These are phyloP conservation scores for Vulpes ferrilata DNA, from an alignment of 2,113 vertebrate genomes.

Conservation along the genomic window DNA sequence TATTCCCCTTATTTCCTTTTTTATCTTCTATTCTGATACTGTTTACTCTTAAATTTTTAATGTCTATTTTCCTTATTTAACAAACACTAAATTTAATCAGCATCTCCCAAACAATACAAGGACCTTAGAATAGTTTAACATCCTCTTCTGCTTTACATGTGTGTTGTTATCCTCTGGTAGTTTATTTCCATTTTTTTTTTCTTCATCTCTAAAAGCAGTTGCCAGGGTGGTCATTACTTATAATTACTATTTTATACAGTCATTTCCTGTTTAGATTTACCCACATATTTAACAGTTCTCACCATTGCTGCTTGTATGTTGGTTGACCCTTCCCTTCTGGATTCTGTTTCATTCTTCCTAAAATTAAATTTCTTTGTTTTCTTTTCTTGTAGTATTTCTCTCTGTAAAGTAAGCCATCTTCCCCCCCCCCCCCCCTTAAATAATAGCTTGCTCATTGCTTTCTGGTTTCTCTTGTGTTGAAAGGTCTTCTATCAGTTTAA, in stretches of 20 bases:
- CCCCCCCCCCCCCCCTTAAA: neutral
- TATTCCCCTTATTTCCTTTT: conserved; percentile 17
- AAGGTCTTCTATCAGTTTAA: neutral
- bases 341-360: conserved; percentile 53
- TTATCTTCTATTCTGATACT: neutral
- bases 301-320: neutral
- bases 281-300: neutral
- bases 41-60: conserved; percentile 34
- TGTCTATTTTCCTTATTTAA: neutral
- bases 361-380: conserved; percentile 28
- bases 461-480: neutral
- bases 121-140: neutral
- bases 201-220: conserved; percentile 7
- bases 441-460: neutral
- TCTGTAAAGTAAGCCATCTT: neutral
- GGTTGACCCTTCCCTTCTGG: conserved; percentile 3
- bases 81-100: conserved; percentile 41
- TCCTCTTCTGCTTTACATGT: neutral
- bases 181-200: conserved; percentile 15
- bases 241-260: neutral
- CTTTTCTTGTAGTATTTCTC: neutral
- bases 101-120: neutral
- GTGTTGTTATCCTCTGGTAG: neutral
- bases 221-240: neutral
- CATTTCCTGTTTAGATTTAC: conserved; percentile 37